These are phyloP conservation scores for Coenonympha arcania DNA, from an alignment of 2,888 invertebrate species.

Conservation along the genomic window DNA sequence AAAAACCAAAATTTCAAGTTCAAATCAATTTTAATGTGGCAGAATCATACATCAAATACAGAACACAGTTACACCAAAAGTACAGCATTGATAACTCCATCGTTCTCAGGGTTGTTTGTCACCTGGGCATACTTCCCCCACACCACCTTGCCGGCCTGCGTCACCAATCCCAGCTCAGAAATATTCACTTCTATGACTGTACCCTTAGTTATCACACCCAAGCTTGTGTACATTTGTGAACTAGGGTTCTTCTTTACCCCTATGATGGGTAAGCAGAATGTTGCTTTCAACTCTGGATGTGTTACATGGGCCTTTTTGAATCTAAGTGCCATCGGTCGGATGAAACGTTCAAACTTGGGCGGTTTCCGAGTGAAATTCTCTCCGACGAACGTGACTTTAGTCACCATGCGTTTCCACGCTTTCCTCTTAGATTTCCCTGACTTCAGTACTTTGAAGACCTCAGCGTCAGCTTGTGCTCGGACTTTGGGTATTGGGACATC, in stretches of 20 bases:
- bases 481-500: conserved; percentile 99
- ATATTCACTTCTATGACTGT: conserved; percentile 98
- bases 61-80: conserved; percentile 83
- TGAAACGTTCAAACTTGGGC: conserved; percentile 98
- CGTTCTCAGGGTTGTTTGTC: conserved; percentile 99
- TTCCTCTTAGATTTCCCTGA: conserved; percentile 95
- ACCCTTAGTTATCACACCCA: conserved; percentile 99
- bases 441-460: conserved; percentile 94
- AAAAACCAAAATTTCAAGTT: conserved; percentile 16
- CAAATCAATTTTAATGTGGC: conserved; percentile 25
- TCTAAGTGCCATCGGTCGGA: conserved; percentile 96
- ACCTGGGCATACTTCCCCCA: conserved; percentile 99
- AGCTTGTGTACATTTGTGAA: conserved; percentile 95
- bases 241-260: conserved; percentile 99
- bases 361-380: conserved; percentile 99
- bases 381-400: conserved; percentile 97
- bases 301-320: conserved; percentile 99
- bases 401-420: conserved; percentile 99
- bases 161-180: conserved; percentile 97
- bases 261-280: conserved; percentile 96
- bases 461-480: conserved; percentile 94
- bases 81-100: conserved; percentile 99
- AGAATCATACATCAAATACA: conserved; percentile 15
- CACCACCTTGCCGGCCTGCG: conserved; percentile 98
- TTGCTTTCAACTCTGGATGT: conserved; percentile 98